These are phyloP conservation scores for Pyralis farinalis DNA, from an alignment of 2,888 invertebrate genomes.

Conservation along the genomic window DNA sequence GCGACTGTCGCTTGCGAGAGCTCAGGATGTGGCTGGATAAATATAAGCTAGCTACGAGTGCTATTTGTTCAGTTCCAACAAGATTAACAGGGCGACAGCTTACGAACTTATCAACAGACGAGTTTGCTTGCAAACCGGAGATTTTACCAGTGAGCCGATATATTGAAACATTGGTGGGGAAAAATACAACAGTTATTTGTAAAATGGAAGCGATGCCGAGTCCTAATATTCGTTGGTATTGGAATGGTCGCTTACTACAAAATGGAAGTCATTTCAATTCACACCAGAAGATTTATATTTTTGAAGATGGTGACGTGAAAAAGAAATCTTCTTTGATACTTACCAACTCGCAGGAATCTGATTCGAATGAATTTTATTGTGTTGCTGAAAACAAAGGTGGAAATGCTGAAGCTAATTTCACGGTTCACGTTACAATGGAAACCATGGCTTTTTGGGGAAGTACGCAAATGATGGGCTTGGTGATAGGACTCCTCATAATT, in stretches of 20 bases:
- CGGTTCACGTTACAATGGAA: constrained; percentile 89
- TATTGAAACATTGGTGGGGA: constrained; percentile 89
- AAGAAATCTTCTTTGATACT: constrained; percentile 89
- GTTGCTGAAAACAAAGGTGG: constrained; percentile 95
- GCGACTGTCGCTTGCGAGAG: constrained; percentile 91
- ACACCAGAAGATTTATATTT: constrained; percentile 88
- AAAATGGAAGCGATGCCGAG: constrained; percentile 90
- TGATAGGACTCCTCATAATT: constrained; percentile 89
- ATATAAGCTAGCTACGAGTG: constrained; percentile 89
- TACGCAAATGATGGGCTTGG: constrained; percentile 92
- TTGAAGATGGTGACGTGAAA: constrained; percentile 88
- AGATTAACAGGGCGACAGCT: constrained; percentile 87
- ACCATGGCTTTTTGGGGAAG: constrained; percentile 90
- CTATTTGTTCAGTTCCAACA: constrained; percentile 87
- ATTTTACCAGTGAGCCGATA: constrained; percentile 88
- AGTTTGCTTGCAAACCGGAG: constrained; percentile 93
- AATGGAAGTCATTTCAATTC: constrained; percentile 90
- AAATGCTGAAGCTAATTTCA: constrained; percentile 93
- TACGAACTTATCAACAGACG: constrained; percentile 88
- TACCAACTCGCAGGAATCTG: constrained; percentile 91
- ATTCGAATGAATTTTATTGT: constrained; percentile 92
- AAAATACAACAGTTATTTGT: constrained; percentile 92
- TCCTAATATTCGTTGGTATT: constrained; percentile 92
- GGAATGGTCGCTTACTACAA: constrained; percentile 88
- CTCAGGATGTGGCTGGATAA: constrained; percentile 91